A percentile compares a stretch with the other conserved stretches of the same genome.
phyloP scores from a whole-genome alignment of 2,888 invertebrate genomes.

The Herminia tarsipennalis region DNA sequence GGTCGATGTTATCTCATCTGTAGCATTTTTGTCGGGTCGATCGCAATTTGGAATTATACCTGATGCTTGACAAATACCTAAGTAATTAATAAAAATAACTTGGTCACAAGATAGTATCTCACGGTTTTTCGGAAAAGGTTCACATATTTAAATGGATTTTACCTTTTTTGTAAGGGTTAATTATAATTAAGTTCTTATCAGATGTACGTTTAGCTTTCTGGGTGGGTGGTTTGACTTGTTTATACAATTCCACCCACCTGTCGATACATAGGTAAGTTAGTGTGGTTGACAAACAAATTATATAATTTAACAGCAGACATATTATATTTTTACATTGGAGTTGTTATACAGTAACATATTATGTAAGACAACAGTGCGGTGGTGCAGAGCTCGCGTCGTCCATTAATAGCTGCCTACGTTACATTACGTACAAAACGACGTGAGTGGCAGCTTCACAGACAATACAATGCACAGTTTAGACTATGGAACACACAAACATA shows the following conservation, averaged over 20 bases:
- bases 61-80: conserved; percentile 8
- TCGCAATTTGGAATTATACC: conserved; percentile 7
- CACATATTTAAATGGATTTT: conserved; percentile 1
- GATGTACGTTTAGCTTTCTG: not conserved
- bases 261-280: too few species aligned
- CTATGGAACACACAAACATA: conserved; percentile 18
- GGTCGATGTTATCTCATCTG: conserved; percentile 10
- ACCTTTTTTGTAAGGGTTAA: conserved; percentile 1
- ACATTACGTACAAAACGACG: not conserved
- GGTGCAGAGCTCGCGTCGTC: conserved; percentile 1
- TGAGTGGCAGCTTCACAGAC: conserved; percentile 22
- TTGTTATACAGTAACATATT: too few species aligned
- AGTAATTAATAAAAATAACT: conserved; percentile 16
- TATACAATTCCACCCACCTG: too few species aligned
- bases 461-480: conserved; percentile 27
- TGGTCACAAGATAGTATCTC: not conserved
- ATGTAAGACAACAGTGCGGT: not conserved
- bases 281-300: too few species aligned
- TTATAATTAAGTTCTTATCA: not conserved
- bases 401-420: conserved; percentile 12
- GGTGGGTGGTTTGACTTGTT: too few species aligned
- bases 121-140: conserved; percentile 2
- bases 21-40: not conserved
- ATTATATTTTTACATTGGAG: too few species aligned
- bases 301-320: too few species aligned